Percentiles rank a stretch among this genome's conserved stretches.
Conservation (phyloP, 2,797 vertebrate species). For the Thripadectes ignobilis region DNA sequence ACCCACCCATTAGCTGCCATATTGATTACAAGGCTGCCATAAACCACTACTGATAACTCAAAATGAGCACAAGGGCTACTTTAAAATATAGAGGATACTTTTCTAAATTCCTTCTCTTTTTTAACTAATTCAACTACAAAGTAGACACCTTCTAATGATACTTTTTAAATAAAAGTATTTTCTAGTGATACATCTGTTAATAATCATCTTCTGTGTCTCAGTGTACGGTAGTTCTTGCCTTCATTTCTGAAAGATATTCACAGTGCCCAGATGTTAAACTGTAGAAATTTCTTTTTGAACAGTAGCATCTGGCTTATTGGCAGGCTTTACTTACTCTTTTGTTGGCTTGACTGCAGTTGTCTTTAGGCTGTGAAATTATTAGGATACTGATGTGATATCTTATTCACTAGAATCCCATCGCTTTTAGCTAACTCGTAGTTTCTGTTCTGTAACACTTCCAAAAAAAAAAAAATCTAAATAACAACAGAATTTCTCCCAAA, state of each 20-base stretch:
- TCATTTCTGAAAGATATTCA: constrained; percentile 56
- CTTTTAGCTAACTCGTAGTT: constrained; percentile 50
- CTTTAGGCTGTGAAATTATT: constrained; percentile 72
- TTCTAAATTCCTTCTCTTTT: background rate
- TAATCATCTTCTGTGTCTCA: background rate
- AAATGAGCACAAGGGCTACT: background rate
- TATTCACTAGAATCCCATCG: constrained; percentile 54
- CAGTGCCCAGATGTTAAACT: constrained; percentile 67
- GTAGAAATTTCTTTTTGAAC: constrained; percentile 64
- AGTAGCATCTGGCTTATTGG: constrained; percentile 74
- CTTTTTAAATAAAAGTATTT: background rate
- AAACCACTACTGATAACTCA: background rate
- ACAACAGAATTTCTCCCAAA: background rate
- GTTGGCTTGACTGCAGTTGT: constrained; percentile 61
- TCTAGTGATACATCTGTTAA: background rate
- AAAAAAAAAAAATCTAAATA: background rate
- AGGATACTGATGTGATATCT: constrained; percentile 71
- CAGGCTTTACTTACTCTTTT: constrained; percentile 51
- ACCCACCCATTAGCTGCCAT: background rate
- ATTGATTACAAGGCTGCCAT: background rate
- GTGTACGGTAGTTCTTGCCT: background rate
- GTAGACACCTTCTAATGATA: background rate
- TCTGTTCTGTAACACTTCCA: background rate
- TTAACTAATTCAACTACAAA: background rate
- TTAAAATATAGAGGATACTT: background rate